phyloP scores from a whole-genome alignment of 2,797 vertebrate genomes.

The Lithobates sylvaticus region DNA sequence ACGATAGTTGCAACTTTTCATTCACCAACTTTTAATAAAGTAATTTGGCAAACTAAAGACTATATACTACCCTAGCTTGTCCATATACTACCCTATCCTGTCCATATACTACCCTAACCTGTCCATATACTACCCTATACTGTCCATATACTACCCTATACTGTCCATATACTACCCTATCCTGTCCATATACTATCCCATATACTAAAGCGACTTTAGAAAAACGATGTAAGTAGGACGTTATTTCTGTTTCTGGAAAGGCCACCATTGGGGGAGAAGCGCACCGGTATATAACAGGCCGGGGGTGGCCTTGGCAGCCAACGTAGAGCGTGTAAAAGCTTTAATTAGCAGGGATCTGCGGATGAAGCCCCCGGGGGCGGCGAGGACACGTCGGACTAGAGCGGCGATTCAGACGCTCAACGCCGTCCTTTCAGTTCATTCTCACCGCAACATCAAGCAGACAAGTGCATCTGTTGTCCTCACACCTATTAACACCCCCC shows the following conservation, averaged over 20 bases:
- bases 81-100: too few relatives aligned
- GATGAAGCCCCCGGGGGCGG: background rate
- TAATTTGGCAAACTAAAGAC: too few relatives aligned
- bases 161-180: too few relatives aligned
- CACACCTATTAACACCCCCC: constrained; percentile 71
- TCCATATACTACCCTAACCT: too few relatives aligned
- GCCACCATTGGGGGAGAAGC: background rate
- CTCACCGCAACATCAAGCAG: constrained; percentile 67
- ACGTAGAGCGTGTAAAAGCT: constrained; percentile 3
- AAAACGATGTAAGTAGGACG: background rate
- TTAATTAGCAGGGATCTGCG: constrained; percentile 29
- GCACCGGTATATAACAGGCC: constrained; percentile 19
- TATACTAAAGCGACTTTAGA: background rate
- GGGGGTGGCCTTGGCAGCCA: background rate
- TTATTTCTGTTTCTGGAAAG: constrained; percentile 1
- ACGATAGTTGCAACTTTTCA: too few relatives aligned
- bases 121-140: too few relatives aligned
- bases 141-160: too few relatives aligned
- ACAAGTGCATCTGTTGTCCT: constrained; percentile 65
- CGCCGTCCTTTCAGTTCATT: constrained; percentile 67
- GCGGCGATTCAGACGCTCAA: constrained; percentile 57
- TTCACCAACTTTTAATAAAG: too few relatives aligned
- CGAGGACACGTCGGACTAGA: constrained; percentile 46
- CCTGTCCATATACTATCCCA: too few relatives aligned
- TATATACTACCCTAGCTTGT: too few relatives aligned